Evolutionary conservation across 2,888 invertebrate species (phyloP), one percentile per base, ranked within the genome.

Genomic region (Tinea semifulvella): DNA sequence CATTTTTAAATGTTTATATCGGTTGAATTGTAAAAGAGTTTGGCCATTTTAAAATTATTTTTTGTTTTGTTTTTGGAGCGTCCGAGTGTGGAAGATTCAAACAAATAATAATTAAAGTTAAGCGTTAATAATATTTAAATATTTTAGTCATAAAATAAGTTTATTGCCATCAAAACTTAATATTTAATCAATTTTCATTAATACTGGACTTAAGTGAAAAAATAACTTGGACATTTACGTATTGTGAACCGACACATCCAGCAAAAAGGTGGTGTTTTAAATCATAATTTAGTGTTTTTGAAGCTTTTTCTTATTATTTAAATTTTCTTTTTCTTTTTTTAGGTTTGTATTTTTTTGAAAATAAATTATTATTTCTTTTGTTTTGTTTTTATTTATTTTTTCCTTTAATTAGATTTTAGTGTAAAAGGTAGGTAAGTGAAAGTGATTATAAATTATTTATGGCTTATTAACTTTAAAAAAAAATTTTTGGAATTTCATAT

Each of bases 1-100:
- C 77, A 77, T 72, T 73, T 76, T 77, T 75, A 73, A 67, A 79
- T 79, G 79, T 79, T 72, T 80, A 80, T 66, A 68, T 76, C 76
- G 72, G 77, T 79, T 79, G 74, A 62, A 73, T 64, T 69, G 56
- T 66, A 22, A 40, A 68, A 69, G 67, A 61, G 59, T 79, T 77
- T 69, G 79, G 77, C 72, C 65, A 71, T 76, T 79, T 75, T 69
- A 52, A 62, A 63, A 63, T 74, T 66, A 65, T 70, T 74, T 73
- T 72, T 70, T 61, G 61, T 64, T 62, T 66, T 55, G 63, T 65
- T n/a, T n/a, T n/a, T 70, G 71, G 73, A 64, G 63, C 68, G 62
- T 60, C 64, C 14, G 31, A 31, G 31, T 31, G 5, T 27, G 27
- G n/a, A 10, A 7, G n/a, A 31, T 31, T 31, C 2, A 31, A 31